These are phyloP conservation scores for Platerodrilus igneus DNA, from an alignment of 2,888 invertebrate species.

Conservation along the genomic window DNA sequence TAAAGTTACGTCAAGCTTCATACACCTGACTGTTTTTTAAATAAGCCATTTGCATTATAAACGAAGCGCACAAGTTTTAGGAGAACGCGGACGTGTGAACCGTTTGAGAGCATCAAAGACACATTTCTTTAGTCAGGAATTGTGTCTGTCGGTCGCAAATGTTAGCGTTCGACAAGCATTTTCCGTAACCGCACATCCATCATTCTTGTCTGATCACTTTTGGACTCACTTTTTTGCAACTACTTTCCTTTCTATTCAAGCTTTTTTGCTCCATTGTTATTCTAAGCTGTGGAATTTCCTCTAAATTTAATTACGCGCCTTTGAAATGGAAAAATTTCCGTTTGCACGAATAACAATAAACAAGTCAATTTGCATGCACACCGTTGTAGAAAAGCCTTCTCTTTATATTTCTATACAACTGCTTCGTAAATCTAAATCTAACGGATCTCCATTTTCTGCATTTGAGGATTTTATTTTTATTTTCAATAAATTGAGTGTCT, in stretches of 20 bases:
- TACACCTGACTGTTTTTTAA: conserved; percentile 30
- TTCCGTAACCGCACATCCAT: conserved; percentile 25
- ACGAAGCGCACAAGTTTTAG: conserved; percentile 26
- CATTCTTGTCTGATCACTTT: conserved; percentile 27
- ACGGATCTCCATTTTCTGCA: no score
- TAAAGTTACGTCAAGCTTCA: conserved; percentile 23
- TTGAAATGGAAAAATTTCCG: no score
- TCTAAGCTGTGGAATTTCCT: conserved; percentile 3
- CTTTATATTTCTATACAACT: no score
- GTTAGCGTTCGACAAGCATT: conserved; percentile 29
- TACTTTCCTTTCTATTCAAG: conserved; percentile 13
- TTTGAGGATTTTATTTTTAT: no score
- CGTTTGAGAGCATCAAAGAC: conserved; percentile 31
- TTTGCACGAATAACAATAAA: no score
- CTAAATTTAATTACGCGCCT: no score
- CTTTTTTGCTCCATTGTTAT: conserved; percentile 5
- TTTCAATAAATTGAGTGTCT: no score
- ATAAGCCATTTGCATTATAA: conserved; percentile 29
- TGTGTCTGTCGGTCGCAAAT: conserved; percentile 26
- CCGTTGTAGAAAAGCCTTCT: no score
- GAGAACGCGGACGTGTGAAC: conserved; percentile 29
- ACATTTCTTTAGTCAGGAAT: conserved; percentile 28
- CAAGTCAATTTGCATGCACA: no score
- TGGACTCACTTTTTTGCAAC: conserved; percentile 24
- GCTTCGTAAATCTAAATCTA: no score